A percentile compares a stretch with the other conserved stretches of the same genome.
These are phyloP conservation scores for Eulemur macaco DNA, from an alignment of 2,113 vertebrate species.

Conservation along the genomic window DNA sequence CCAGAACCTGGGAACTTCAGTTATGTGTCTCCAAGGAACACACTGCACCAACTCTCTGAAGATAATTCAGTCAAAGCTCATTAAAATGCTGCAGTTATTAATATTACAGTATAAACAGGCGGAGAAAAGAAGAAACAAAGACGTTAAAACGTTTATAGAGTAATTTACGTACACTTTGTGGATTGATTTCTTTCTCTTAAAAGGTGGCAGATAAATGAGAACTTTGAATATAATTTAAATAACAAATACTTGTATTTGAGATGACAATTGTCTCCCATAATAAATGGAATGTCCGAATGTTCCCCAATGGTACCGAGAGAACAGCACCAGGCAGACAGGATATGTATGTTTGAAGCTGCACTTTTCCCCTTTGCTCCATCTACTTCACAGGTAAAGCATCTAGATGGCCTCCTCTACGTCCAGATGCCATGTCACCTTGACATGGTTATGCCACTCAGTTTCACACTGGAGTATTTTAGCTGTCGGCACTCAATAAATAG, in stretches of 20 bases:
- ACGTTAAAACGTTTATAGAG: background rate
- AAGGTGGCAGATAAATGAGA: background rate
- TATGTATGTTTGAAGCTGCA: fast-evolving
- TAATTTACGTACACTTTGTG: background rate
- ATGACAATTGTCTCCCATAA: background rate
- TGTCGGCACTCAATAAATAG: fast-evolving
- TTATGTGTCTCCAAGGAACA: slow-evolving; percentile 29
- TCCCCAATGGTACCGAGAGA: background rate
- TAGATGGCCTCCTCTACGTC: background rate
- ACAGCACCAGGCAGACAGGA: background rate
- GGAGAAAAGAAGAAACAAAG: slow-evolving; percentile 30
- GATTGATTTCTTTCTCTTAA: background rate
- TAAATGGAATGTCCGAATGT: background rate
- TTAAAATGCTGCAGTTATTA: slow-evolving; percentile 75
- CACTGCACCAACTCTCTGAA: background rate
- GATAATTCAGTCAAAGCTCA: slow-evolving; percentile 67
- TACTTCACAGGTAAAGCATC: background rate
- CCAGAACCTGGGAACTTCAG: slow-evolving; percentile 46
- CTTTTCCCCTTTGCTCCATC: no score
- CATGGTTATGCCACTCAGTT: fast-evolving
- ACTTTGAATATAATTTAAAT: background rate
- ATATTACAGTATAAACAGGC: slow-evolving; percentile 37
- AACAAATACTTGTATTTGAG: background rate
- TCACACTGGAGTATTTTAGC: background rate
- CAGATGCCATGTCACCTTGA: background rate